Evolutionary conservation across 2,113 vertebrate genomes (phyloP).

Genomic region (Lycaon pictus): DNA sequence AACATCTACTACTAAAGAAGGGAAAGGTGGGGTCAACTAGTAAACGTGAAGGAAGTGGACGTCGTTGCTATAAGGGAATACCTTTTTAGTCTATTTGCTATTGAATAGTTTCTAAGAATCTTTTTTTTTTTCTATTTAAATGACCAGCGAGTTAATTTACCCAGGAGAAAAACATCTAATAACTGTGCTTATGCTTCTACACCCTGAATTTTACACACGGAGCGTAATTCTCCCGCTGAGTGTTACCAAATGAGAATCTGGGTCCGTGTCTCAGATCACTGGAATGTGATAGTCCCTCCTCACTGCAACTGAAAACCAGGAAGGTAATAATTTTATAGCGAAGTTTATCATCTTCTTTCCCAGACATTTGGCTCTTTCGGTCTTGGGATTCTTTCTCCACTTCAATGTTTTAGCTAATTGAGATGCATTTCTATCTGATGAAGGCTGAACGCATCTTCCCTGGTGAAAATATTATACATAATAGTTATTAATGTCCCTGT

Average conservation of each 20-base stretch:
- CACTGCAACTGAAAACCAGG: constrained; percentile 55
- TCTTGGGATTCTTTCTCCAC: constrained; percentile 40
- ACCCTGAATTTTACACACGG: constrained; percentile 37
- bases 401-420: constrained; percentile 48
- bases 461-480: constrained; percentile 58
- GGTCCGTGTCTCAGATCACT: constrained; percentile 62
- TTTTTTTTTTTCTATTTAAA: neutral
- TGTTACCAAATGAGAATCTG: constrained; percentile 64
- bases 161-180: constrained; percentile 36
- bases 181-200: constrained; percentile 53
- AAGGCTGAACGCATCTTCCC: constrained; percentile 48
- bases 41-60: neutral
- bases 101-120: constrained; percentile 44
- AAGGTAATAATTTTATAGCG: constrained; percentile 69
- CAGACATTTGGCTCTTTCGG: constrained; percentile 48
- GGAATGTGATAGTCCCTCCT: constrained; percentile 52
- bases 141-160: constrained; percentile 40
- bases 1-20: constrained; percentile 20
- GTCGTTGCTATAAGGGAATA: neutral
- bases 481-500: constrained; percentile 37
- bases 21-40: constrained; percentile 27
- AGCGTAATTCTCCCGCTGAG: neutral
- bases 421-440: constrained; percentile 64
- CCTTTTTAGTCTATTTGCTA: constrained; percentile 28
- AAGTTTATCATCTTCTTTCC: constrained; percentile 76